Evolutionary conservation across 1,140 invertebrate species (phyloP).

Genomic region (Lutraria rhynchaena): DNA sequence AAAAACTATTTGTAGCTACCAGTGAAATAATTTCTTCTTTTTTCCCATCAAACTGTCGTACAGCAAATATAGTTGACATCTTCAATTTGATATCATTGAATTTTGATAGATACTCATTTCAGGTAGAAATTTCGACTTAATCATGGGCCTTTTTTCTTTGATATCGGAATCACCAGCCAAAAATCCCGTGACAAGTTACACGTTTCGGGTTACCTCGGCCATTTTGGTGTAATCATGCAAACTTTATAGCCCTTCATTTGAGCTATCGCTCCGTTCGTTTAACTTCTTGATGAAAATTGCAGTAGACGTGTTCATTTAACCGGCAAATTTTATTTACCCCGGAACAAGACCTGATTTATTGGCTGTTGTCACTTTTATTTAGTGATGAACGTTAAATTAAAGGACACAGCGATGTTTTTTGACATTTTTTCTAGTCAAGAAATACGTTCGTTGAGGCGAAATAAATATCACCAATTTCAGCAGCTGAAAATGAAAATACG

Average conservation of each 20-base stretch:
- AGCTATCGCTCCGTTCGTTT: constrained; percentile 3
- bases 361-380: constrained; percentile 35
- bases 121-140: neutral
- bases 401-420: neutral
- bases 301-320: constrained; percentile 38
- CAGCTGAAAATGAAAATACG: too few relatives aligned
- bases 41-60: constrained; percentile 15
- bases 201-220: constrained; percentile 41
- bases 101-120: constrained; percentile 45
- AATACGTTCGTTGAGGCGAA: neutral
- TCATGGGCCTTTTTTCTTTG: constrained; percentile 38
- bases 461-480: too few relatives aligned
- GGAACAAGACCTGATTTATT: constrained; percentile 33
- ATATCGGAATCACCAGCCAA: constrained; percentile 14
- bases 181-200: constrained; percentile 36
- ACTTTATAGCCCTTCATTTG: constrained; percentile 23
- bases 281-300: constrained; percentile 32
- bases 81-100: constrained; percentile 40
- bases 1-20: too few relatives aligned
- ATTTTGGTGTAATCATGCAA: constrained; percentile 39
- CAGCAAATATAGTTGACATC: constrained; percentile 10
- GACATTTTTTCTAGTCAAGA: neutral
- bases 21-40: too few relatives aligned
- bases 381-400: constrained; percentile 35
- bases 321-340: constrained; percentile 34